Evolutionary conservation across 92 coral and sea anemone genomes (phyloP).

Genomic region (Phenganax stokvisi): DNA sequence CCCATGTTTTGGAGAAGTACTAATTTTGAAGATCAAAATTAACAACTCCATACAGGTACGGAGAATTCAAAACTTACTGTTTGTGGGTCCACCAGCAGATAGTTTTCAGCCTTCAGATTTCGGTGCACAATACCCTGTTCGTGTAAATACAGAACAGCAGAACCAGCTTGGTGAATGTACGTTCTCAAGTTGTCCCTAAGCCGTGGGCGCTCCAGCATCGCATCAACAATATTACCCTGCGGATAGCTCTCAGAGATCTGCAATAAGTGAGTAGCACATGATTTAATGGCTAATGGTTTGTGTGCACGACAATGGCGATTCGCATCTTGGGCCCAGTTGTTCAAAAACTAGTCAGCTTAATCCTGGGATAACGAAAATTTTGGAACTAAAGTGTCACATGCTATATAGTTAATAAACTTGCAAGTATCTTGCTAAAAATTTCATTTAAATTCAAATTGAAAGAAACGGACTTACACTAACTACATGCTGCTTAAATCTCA

Average conservation of each 20-base stretch:
- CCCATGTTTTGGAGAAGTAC: too few species aligned
- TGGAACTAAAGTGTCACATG: too few species aligned
- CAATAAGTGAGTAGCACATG: neutral
- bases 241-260: slow-evolving; percentile 19
- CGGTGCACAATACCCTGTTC: slow-evolving; percentile 19
- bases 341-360: too few species aligned
- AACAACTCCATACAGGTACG: too few species aligned
- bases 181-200: slow-evolving; percentile 1
- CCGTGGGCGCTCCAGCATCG: neutral
- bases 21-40: too few species aligned
- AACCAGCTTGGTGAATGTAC: slow-evolving; percentile 24
- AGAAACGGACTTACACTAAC: too few species aligned
- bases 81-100: neutral
- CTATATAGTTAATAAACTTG: too few species aligned
- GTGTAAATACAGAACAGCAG: slow-evolving; percentile 15
- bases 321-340: neutral
- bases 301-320: neutral
- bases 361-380: too few species aligned
- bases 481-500: too few species aligned
- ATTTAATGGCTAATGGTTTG: neutral
- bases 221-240: slow-evolving; percentile 4
- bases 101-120: slow-evolving; percentile 2
- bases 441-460: too few species aligned
- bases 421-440: too few species aligned
- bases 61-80: neutral